These are phyloP conservation scores for Drosophila obscura DNA, from an alignment of 1,140 invertebrate species.

Conservation along the genomic window DNA sequence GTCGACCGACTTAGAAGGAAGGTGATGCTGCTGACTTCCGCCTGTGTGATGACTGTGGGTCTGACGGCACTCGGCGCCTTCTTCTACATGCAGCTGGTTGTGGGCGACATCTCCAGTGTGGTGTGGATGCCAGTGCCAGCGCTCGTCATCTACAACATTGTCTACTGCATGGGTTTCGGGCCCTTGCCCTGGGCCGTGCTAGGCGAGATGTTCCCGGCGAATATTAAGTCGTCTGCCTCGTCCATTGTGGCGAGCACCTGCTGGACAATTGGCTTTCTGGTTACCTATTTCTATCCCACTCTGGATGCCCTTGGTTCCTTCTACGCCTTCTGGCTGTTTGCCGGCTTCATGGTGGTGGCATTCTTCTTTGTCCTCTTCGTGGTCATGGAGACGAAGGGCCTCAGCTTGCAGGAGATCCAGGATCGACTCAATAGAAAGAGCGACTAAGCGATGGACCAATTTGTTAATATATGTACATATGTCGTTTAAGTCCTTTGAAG, in stretches of 20 bases:
- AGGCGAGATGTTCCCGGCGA: slow-evolving; percentile 92
- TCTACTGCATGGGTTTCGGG: slow-evolving; percentile 89
- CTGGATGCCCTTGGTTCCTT: slow-evolving; percentile 87
- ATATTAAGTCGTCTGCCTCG: slow-evolving; percentile 90
- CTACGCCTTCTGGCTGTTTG: slow-evolving; percentile 92
- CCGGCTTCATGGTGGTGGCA: slow-evolving; percentile 87
- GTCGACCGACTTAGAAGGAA: slow-evolving; percentile 91
- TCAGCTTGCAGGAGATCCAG: slow-evolving; percentile 91
- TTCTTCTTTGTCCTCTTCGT: slow-evolving; percentile 87
- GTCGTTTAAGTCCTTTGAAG: slow-evolving; percentile 3
- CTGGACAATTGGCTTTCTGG: slow-evolving; percentile 91
- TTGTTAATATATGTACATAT: slow-evolving; percentile 1
- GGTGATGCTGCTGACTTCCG: slow-evolving; percentile 89
- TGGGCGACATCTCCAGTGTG: slow-evolving; percentile 84
- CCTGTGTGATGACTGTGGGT: slow-evolving; percentile 86
- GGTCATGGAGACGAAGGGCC: slow-evolving; percentile 93
- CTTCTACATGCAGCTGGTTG: slow-evolving; percentile 85
- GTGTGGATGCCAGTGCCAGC: slow-evolving; percentile 88
- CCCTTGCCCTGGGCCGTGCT: slow-evolving; percentile 94
- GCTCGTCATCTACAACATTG: slow-evolving; percentile 88
- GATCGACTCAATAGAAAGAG: slow-evolving; percentile 86
- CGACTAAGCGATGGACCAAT: slow-evolving; percentile 26
- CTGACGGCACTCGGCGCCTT: slow-evolving; percentile 86
- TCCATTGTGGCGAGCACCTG: slow-evolving; percentile 90
- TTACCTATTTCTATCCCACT: slow-evolving; percentile 90